Evolutionary conservation across 2,888 invertebrate genomes (phyloP).

Genomic region (Luffia ferchaultella): DNA sequence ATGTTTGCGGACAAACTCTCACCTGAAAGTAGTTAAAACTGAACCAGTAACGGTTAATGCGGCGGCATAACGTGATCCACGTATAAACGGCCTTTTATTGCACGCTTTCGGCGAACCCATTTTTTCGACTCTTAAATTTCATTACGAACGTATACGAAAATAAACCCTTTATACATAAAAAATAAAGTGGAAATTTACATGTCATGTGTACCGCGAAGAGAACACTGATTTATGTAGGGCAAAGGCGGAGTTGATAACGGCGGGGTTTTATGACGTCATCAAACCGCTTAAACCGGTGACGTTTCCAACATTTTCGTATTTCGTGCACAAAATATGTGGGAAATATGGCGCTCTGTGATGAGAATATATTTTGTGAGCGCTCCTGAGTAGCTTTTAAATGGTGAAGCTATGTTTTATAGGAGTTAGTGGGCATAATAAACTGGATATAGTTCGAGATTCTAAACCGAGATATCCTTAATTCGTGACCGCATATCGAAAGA

Average conservation of each 20-base stretch:
- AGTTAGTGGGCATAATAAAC: too few relatives aligned
- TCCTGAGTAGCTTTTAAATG: slow-evolving; percentile 1
- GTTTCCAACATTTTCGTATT: slow-evolving; percentile 17
- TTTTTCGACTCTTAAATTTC: slow-evolving; percentile 14
- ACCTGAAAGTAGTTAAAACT: neutral
- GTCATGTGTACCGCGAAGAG: slow-evolving; percentile 2
- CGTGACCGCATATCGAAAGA: too few relatives aligned
- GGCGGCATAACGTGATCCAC: slow-evolving; percentile 23
- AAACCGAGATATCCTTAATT: too few relatives aligned
- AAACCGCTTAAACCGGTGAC: slow-evolving; percentile 26
- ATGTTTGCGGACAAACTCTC: neutral
- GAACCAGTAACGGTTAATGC: slow-evolving; percentile 19
- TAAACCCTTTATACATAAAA: slow-evolving; percentile 1
- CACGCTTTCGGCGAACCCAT: slow-evolving; percentile 16
- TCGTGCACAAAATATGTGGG: slow-evolving; percentile 21
- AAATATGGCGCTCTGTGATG: slow-evolving; percentile 6
- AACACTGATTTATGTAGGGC: slow-evolving; percentile 32
- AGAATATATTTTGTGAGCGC: slow-evolving; percentile 4
- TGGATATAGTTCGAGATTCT: too few relatives aligned
- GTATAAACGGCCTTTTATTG: slow-evolving; percentile 25
- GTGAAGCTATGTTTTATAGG: neutral
- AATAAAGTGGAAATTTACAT: slow-evolving; percentile 15
- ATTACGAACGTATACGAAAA: slow-evolving; percentile 9
- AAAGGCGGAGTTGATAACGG: slow-evolving; percentile 32
- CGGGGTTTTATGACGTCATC: slow-evolving; percentile 43